Conservation (phyloP, 2,888 invertebrate species). For the Anodontia alba region DNA sequence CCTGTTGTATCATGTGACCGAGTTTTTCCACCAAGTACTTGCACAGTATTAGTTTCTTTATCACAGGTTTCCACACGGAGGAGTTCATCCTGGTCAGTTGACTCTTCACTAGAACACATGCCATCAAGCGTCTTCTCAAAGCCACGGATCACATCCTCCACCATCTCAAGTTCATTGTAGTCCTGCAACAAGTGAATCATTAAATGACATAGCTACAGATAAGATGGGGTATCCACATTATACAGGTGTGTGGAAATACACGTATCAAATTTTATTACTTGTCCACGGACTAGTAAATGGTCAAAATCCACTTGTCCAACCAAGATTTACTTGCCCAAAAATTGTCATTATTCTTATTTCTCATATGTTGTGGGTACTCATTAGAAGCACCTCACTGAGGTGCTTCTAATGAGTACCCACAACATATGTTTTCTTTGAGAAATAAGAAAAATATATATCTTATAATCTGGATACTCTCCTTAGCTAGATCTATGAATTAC, state of each 20-base stretch:
- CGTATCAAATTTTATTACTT: neutral
- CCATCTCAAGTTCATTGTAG: constrained; percentile 72
- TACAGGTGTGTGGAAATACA: neutral
- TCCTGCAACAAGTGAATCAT: constrained; percentile 64
- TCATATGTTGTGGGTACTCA: too few species aligned
- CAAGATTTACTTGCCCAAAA: too few species aligned
- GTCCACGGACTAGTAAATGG: too few species aligned
- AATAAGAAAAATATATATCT: too few species aligned
- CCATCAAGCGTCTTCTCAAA: constrained; percentile 71
- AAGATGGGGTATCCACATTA: neutral
- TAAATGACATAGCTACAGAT: too few species aligned
- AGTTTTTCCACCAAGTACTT: neutral
- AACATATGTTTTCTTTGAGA: too few species aligned
- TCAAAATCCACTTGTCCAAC: too few species aligned
- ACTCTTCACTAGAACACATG: constrained; percentile 67
- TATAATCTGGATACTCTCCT: too few species aligned
- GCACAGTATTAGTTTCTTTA: constrained; percentile 96
- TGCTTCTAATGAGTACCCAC: too few species aligned
- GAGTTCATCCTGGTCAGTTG: constrained; percentile 73
- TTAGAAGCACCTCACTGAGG: too few species aligned
- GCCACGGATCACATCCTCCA: constrained; percentile 75
- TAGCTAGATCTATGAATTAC: too few species aligned
- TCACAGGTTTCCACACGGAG: constrained; percentile 73
- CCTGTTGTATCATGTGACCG: neutral
- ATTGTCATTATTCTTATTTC: too few species aligned